Base-by-base conservation (phyloP, 2,888 invertebrate genomes). In the Acleris laterana region DNA sequence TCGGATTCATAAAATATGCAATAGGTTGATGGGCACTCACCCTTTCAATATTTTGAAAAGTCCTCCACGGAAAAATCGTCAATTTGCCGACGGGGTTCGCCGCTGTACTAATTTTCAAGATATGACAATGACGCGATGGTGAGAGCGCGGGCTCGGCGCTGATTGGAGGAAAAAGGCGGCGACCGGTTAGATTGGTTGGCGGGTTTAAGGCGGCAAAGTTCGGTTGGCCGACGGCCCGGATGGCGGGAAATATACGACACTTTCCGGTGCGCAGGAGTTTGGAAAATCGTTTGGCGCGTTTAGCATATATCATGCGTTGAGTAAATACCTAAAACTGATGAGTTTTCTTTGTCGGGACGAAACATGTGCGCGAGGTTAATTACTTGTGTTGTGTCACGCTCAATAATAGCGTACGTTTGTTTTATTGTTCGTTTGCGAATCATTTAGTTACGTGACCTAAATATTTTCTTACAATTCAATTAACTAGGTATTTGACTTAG, bases 81-180 rank as follows among this genome's bases (percentile, higher is more conserved):
- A 84, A 89, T 90, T 89, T 88, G 84, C 87, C 85, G 86, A 87
- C 93, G 91, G 89, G 89, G 90, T 91, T 91, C 91, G 87, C 90
- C 80, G 82, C 83, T 84, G 91, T 89, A 93, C 93, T 92, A 92
- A 92, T 90, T 92, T 92, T 87, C 91, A 83, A 92, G 92, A 90
- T 90, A 90, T 87, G 89, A 90, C 88, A 88, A 88, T 85, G 93
- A 92, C 90, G 91, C 93, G 85, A 80, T 89, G 88, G 89, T 88
- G 85, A 88, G 90, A 92, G 90, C 92, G 93, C 93, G 93, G 90
- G 92, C 83, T 91, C 78, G 75, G 42, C 77, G 78, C 75, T 82
- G 73, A 89, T 93, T 93, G 92, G 93, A 84, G 71, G 75, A 89
- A 92, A 93, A 90, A 84, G 91, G 93, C 93, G 92, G 92, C 88